Evolutionary conservation across 2,888 invertebrate genomes (phyloP).

Genomic region (Clistopyga incitator): DNA sequence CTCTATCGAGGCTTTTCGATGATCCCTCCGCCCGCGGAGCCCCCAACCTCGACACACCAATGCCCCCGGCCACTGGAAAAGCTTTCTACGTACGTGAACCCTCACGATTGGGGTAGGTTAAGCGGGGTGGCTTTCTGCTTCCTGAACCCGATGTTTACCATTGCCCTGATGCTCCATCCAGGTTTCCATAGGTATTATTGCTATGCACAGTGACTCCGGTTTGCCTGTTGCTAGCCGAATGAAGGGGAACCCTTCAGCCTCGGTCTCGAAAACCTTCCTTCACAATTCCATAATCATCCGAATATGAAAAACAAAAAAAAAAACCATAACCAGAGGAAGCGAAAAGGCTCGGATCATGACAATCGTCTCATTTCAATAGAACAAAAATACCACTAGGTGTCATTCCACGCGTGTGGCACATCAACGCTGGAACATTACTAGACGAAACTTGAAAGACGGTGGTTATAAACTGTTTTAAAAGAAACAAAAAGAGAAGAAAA

Average conservation of each 20-base stretch:
- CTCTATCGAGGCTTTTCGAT: constrained; percentile 74
- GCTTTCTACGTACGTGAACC: constrained; percentile 72
- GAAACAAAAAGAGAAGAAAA: too few species aligned
- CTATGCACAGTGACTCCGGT: constrained; percentile 20
- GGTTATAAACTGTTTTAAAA: neutral
- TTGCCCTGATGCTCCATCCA: constrained; percentile 49
- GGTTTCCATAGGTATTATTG: constrained; percentile 49
- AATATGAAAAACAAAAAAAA: constrained; percentile 11
- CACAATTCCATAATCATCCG: neutral
- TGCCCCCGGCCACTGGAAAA: constrained; percentile 51
- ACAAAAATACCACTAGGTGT: neutral
- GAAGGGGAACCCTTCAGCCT: constrained; percentile 11
- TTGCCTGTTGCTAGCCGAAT: constrained; percentile 54
- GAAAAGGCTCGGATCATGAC: neutral
- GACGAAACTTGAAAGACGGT: neutral
- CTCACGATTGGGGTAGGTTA: constrained; percentile 81
- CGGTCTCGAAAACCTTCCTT: neutral
- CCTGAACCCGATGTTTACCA: constrained; percentile 68
- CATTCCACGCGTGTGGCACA: neutral
- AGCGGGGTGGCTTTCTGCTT: constrained; percentile 73
- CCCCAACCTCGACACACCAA: constrained; percentile 44
- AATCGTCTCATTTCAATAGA: neutral
- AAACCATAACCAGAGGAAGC: too few species aligned
- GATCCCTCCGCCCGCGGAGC: constrained; percentile 69
- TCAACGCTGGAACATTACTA: neutral